Evolutionary conservation across 2,888 invertebrate genomes (phyloP), one percentile per base, ranked within the genome.

Genomic region (Theristus sp.): DNA sequence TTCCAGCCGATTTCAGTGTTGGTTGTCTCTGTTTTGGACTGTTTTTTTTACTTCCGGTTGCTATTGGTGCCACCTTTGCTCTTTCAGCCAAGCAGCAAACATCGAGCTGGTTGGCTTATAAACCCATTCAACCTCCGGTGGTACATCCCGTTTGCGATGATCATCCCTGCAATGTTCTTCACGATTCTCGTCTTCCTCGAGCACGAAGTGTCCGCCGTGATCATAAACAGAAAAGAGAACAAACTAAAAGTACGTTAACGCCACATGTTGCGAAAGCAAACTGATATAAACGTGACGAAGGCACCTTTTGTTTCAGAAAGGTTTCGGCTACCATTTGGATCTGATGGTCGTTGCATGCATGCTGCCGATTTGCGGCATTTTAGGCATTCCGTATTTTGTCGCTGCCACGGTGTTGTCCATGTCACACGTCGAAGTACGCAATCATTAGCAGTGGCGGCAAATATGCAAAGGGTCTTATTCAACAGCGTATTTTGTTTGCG

Each of bases 241-340:
- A 75, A 75, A 63, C 67, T 76, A 6, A 67, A 69, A 70, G 75
- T 75, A 62, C 62, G 64, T 62, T 22, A 28, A n/a, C 52, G 25
- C n/a, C 52, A 24, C 52, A 52, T 25, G 25, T 52, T n/a, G 6
- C 61, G 55, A 6, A 22, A 10, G 22, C 3, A 52, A n/a, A 52
- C 6, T 6, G 22, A n/a, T 52, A n/a, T n/a, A n/a, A n/a, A n/a
- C n/a, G n/a, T n/a, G n/a, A n/a, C n/a, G 10, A 38, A 38, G 38
- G 6, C 38, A 38, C 10, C 17, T 30, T 3, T 6, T 53, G n/a
- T 59, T 59, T 59, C 54, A 60, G 60, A 80, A 80, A 75, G 79
- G 79, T 2, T 73, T 74, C 65, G 80, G 80, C 31, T 80, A 79
- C 65, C 80, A 80, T 67, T 68, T 80, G 64, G 80, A 80, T 64